phyloP scores from a whole-genome alignment of 2,113 vertebrate genomes.

The Galemys pyrenaicus region DNA sequence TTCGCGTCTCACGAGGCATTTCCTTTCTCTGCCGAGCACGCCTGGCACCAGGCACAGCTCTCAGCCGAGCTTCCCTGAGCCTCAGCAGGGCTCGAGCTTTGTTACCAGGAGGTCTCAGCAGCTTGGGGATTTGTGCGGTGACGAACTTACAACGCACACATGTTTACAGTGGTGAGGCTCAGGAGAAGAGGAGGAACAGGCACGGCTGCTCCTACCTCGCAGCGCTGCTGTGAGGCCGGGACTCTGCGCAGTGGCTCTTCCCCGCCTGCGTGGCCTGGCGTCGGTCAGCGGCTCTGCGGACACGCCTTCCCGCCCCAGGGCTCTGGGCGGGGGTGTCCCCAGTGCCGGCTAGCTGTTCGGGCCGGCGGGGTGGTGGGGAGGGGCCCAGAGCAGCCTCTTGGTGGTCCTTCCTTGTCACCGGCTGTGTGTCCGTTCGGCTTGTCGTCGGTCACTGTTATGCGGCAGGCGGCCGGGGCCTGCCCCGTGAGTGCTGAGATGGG shows the following conservation, averaged over 20 bases:
- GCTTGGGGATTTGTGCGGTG: neutral
- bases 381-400: too few relatives aligned
- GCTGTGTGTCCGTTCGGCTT: neutral
- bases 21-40: neutral
- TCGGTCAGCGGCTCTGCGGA: too few relatives aligned
- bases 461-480: neutral
- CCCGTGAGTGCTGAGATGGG: neutral
- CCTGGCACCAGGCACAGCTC: neutral
- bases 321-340: too few relatives aligned
- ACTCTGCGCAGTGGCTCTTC: too few relatives aligned
- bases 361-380: too few relatives aligned
- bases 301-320: too few relatives aligned
- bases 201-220: too few relatives aligned
- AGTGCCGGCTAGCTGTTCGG: too few relatives aligned
- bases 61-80: neutral
- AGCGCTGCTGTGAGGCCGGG: too few relatives aligned
- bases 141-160: neutral
- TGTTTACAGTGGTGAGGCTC: neutral
- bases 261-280: too few relatives aligned
- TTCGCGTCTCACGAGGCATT: neutral
- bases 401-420: too few relatives aligned
- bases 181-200: neutral
- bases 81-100: neutral
- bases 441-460: fast-evolving
- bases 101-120: neutral